These are phyloP conservation scores for Drosophila saltans DNA, from an alignment of 1,140 invertebrate species.

Conservation along the genomic window DNA sequence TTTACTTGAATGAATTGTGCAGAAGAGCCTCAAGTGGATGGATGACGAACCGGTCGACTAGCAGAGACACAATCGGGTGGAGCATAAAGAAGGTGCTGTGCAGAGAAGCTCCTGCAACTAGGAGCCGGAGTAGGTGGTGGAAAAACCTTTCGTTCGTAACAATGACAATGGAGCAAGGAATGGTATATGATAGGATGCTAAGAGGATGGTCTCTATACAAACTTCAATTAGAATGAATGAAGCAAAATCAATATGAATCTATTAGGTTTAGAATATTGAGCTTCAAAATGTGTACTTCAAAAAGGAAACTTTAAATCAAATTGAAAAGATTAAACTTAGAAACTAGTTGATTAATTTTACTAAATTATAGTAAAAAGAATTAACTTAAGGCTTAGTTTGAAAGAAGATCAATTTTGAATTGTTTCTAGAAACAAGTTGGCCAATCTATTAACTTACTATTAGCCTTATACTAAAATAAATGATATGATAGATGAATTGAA, in stretches of 20 bases:
- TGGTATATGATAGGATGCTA: conserved; percentile 26
- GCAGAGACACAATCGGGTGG: not conserved
- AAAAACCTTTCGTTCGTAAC: conserved; percentile 51
- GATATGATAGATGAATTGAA: too few relatives aligned
- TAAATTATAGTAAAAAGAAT: too few relatives aligned
- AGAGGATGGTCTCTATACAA: conserved; percentile 35
- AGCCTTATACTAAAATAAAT: too few relatives aligned
- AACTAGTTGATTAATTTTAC: too few relatives aligned
- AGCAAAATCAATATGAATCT: conserved; percentile 9
- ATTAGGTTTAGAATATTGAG: not conserved
- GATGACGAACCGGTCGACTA: conserved; percentile 16
- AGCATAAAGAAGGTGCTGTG: not conserved
- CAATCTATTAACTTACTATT: too few relatives aligned
- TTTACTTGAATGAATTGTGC: conserved; percentile 74
- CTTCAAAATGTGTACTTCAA: not conserved
- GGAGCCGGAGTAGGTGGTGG: not conserved
- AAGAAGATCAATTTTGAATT: too few relatives aligned
- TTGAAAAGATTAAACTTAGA: too few relatives aligned
- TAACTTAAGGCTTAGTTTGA: too few relatives aligned
- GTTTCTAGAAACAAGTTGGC: too few relatives aligned
- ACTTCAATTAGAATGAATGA: conserved; percentile 6
- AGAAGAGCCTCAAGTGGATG: conserved; percentile 51
- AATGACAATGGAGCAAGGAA: conserved; percentile 61
- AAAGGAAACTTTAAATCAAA: not conserved
- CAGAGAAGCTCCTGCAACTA: not conserved